Evolutionary conservation across 2,797 vertebrate genomes (phyloP), one percentile per base, ranked within the genome.

Genomic region (Pseudotriccus pelzelni): DNA sequence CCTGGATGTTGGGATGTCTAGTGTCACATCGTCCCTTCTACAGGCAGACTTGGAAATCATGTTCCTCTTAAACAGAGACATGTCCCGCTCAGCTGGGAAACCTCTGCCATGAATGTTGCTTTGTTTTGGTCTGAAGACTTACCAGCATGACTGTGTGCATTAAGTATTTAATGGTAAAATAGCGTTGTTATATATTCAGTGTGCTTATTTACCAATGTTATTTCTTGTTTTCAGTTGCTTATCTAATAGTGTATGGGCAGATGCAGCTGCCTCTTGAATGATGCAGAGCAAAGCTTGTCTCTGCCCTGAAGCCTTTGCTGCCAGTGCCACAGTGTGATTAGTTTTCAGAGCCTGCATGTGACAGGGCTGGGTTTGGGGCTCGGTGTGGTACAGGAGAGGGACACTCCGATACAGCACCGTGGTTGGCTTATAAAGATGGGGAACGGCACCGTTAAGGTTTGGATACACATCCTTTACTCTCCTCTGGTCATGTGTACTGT

Each of bases 91-190:
- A 6, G 12, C 9, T 93, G 55, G 37, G 64, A 73, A 43, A 55
- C 30, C 63, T 87, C 60, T 95, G 52, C 75, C 6, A 1, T 22
- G 12, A 27, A 12, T 22, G 9, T 56, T 93, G 41, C 50, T 62
- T 87, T 81, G 58, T 86, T 80, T 88, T 88, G 18, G 36, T 94
- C 19, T 73, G 32, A 68, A 60, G 73, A 23, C 49, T 84, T 87
- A 32, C 1, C 12, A 5, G 36, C 44, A 17, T 43, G 44, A 47
- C 53, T 75, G 6, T 47, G 44, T 76, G 34, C 32, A 14, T 90
- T 79, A 59, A 86, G 39, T 81, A 72, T 67, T 72, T 37, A 59
- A n/a, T 52, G 32, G 7, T 91, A 32, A 55, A 84, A 36, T 1
- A 53, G 12, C 49, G 22, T 27, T 68, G 32, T 64, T 91, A 13